A percentile compares a stretch with the other conserved stretches of the same genome.
Evolutionary conservation across 2,113 vertebrate genomes (phyloP).

Genomic region (Pholis gunnellus): DNA sequence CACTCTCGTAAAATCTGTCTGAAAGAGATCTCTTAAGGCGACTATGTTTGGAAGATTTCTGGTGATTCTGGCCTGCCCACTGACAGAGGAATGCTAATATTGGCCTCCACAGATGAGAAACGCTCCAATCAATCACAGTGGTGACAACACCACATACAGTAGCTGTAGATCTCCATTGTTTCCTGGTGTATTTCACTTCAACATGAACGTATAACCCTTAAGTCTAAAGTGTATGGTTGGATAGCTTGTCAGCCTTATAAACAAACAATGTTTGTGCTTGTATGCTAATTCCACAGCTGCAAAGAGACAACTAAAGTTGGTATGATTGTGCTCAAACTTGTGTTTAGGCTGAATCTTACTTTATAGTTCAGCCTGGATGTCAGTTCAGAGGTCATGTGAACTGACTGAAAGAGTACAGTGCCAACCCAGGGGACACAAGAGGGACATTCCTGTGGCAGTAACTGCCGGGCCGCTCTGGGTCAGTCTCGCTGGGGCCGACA

Average conservation of each 20-base stretch:
- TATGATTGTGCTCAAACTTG: slow-evolving; percentile 9
- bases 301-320: neutral
- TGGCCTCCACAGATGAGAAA: slow-evolving; percentile 37
- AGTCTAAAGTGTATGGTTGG: neutral
- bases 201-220: neutral
- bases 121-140: slow-evolving; percentile 11
- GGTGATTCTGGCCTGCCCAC: slow-evolving; percentile 34
- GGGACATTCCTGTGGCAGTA: slow-evolving; percentile 72
- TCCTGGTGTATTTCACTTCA: slow-evolving; percentile 8
- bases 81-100: slow-evolving; percentile 49
- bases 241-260: neutral
- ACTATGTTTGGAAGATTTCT: slow-evolving; percentile 47
- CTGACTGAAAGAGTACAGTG: slow-evolving; percentile 62
- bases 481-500: slow-evolving; percentile 46
- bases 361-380: slow-evolving; percentile 26
- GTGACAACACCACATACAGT: slow-evolving; percentile 32
- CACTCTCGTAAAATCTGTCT: slow-evolving; percentile 40
- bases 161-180: slow-evolving; percentile 38
- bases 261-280: slow-evolving; percentile 18
- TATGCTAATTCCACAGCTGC: neutral
- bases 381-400: slow-evolving; percentile 77
- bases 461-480: slow-evolving; percentile 38
- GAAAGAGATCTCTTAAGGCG: slow-evolving; percentile 38
- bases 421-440: slow-evolving; percentile 58
- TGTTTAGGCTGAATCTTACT: slow-evolving; percentile 31